Evolutionary conservation across 2,888 invertebrate species (phyloP), one percentile per base, ranked within the genome.

Genomic region (Sarcophaga variegata): DNA sequence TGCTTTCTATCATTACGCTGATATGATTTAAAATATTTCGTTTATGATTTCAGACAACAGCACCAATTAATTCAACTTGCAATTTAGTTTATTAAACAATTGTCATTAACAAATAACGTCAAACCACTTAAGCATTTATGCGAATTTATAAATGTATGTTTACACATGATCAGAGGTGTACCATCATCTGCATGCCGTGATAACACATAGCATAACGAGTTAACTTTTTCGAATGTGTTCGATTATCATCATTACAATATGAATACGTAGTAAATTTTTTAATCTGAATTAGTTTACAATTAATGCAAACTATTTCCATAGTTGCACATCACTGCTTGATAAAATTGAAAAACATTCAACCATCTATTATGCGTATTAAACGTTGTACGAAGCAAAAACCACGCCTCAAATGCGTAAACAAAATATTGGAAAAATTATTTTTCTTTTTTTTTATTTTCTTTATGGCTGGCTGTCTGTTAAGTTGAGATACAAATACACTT

Each of bases 281-380:
- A 37, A 37, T 37, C 37, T 8, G 8, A 37, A 37, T 37, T 37
- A 37, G 8, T 37, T 37, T 8, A 37, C 49, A 49, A 11, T 49
- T 17, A 54, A 54, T 54, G 5, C 12, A 54, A 54, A 14, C 54
- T 12, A 54, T 14, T 54, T 54, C 54, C 12, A 54, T 0, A 20
- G 27, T 81, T 78, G 67, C 47, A 20, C 81, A 81, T 5, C 74
- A 12, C 83, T 60, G 83, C 14, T 8, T 12, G 20, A 47, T 49
- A 78, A 67, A 78, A 62, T 76, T 37, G 37, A 37, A 37, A 81
- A 81, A 76, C 59, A 80, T 77, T 77, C 77, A 69, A 83, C 72
- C 63, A 78, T 69, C 74, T 77, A 80, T 83, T 81, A 81, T 86
- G 86, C 86, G 86, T 86, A 77, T 83, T 74, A 83, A 81, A 83